Conservation (phyloP, 2,797 vertebrate genomes). For the Lepus townsendii region DNA sequence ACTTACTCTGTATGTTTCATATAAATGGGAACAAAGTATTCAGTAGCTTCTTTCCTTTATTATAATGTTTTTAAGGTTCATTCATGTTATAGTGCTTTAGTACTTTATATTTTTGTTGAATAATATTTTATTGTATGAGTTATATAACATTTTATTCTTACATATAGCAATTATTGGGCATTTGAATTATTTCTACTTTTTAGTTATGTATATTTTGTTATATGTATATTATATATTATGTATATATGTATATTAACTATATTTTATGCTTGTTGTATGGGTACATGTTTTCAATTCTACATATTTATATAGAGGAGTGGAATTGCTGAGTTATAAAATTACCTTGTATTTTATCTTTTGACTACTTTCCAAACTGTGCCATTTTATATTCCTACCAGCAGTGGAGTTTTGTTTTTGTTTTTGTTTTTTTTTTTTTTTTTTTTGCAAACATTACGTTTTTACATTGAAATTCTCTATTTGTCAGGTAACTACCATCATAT, state of each 20-base stretch:
- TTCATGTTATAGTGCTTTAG: neutral
- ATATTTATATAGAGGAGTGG: neutral
- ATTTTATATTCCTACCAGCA: neutral
- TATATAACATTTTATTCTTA: neutral
- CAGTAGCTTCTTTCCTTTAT: neutral
- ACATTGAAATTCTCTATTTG: neutral
- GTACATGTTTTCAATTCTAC: neutral
- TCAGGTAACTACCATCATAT: neutral
- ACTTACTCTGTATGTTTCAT: neutral
- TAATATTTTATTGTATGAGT: neutral
- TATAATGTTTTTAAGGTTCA: neutral
- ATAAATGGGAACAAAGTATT: neutral
- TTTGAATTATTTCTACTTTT: neutral
- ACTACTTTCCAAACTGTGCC: neutral
- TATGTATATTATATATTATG: too few relatives aligned
- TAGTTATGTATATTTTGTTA: neutral
- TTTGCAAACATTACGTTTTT: neutral
- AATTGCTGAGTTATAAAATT: neutral
- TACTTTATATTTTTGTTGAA: neutral
- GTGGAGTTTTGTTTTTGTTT: neutral
- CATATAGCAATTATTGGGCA: neutral
- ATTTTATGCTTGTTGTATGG: neutral
- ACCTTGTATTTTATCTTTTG: neutral
- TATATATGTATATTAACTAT: too few relatives aligned
- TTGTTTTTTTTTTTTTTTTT: neutral